phyloP scores from a whole-genome alignment of 35 echinoderm and acorn worm species.

The Heliocidaris erythrogramma region DNA sequence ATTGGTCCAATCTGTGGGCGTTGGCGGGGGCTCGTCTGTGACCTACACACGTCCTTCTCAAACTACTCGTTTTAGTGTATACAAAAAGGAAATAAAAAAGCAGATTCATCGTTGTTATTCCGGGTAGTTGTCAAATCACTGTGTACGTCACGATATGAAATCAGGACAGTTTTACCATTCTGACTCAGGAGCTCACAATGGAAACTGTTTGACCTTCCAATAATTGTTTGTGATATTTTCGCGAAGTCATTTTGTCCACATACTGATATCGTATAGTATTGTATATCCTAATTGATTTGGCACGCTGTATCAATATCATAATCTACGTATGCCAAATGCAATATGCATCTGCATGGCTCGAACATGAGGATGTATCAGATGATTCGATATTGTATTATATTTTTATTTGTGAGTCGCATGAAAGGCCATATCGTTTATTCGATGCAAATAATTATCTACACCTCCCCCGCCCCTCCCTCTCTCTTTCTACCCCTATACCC shows the following conservation, averaged over 20 bases:
- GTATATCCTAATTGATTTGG: no score
- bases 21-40: slow-evolving; percentile 43
- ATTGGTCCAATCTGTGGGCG: slow-evolving; percentile 41
- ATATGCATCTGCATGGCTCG: no score
- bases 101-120: background rate
- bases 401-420: no score
- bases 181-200: background rate
- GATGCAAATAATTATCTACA: background rate
- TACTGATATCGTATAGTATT: no score
- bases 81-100: background rate
- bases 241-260: no score
- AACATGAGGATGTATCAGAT: no score
- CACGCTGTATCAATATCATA: no score
- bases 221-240: no score
- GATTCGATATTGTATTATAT: no score
- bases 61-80: background rate
- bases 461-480: background rate
- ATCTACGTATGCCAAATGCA: no score
- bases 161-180: background rate
- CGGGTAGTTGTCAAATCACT: background rate
- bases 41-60: slow-evolving; percentile 21
- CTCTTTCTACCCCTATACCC: background rate
- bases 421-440: no score
- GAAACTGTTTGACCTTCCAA: background rate
- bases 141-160: background rate